Conservation (phyloP, 2,113 vertebrate species). For the Pangasianodon hypophthalmus region DNA sequence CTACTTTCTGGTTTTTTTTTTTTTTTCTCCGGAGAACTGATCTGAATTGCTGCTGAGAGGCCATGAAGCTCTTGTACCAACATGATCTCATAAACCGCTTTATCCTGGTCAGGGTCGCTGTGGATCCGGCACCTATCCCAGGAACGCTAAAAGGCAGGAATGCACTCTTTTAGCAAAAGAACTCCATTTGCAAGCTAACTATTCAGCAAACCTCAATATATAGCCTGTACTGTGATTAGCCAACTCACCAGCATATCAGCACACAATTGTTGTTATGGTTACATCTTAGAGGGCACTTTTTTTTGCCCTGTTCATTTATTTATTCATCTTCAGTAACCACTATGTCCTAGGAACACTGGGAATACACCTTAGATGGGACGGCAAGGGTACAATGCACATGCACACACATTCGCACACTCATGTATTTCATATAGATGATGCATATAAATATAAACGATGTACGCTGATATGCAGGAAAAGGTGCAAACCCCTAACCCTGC, state of each 20-base stretch:
- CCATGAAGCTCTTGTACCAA: slow-evolving; percentile 2
- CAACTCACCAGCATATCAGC: background rate
- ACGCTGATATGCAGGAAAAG: no score
- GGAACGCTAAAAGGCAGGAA: background rate
- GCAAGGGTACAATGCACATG: background rate
- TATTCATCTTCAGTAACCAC: background rate
- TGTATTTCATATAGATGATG: background rate
- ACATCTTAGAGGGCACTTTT: background rate
- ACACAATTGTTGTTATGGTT: background rate
- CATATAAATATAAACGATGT: no score
- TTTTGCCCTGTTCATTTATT: background rate
- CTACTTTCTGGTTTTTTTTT: slow-evolving; percentile 28
- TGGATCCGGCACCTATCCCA: background rate
- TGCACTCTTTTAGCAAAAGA: background rate
- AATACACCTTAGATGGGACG: no score
- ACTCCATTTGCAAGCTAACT: background rate
- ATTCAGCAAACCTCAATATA: background rate
- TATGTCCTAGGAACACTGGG: background rate
- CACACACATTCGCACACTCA: background rate
- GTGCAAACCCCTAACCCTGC: background rate
- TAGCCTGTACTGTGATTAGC: background rate
- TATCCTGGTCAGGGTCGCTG: background rate
- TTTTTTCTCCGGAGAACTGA: slow-evolving; percentile 12
- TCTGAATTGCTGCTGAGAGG: slow-evolving; percentile 23
- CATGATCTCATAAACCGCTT: slow-evolving; percentile 11